Evolutionary conservation across 2,888 invertebrate genomes (phyloP).

Genomic region (Catocala fraxini): DNA sequence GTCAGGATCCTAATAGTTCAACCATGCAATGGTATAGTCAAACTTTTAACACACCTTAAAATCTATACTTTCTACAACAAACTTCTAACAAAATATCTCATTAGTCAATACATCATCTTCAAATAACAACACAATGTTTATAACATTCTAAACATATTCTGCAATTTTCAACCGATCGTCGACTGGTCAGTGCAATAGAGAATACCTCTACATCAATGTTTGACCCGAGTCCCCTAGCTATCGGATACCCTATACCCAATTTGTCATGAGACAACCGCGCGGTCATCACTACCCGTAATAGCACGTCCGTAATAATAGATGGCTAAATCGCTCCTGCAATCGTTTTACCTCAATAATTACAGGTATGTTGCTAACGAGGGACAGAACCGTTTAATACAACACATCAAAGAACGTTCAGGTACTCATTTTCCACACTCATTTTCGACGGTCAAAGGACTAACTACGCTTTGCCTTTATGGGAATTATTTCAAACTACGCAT

Average conservation of each 20-base stretch:
- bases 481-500: not conserved
- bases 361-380: slow-evolving; percentile 13
- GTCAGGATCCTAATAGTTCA: too few relatives aligned
- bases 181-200: too few relatives aligned
- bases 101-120: too few relatives aligned
- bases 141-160: too few relatives aligned
- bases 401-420: slow-evolving; percentile 11
- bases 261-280: slow-evolving; percentile 3
- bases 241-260: slow-evolving; percentile 8
- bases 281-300: slow-evolving; percentile 8
- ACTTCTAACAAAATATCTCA: too few relatives aligned
- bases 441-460: slow-evolving; percentile 9
- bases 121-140: too few relatives aligned
- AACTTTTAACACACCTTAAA: too few relatives aligned
- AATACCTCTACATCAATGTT: too few relatives aligned
- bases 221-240: not conserved
- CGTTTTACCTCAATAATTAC: slow-evolving; percentile 7
- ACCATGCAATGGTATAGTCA: too few relatives aligned
- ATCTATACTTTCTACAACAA: too few relatives aligned
- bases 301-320: slow-evolving; percentile 9
- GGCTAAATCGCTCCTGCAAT: slow-evolving; percentile 6
- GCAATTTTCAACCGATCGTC: too few relatives aligned
- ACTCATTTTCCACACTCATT: not conserved
- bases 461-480: not conserved
- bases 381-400: slow-evolving; percentile 7